phyloP scores from a whole-genome alignment of 2,113 vertebrate species.

The Pseudorectes ferrugineus region DNA sequence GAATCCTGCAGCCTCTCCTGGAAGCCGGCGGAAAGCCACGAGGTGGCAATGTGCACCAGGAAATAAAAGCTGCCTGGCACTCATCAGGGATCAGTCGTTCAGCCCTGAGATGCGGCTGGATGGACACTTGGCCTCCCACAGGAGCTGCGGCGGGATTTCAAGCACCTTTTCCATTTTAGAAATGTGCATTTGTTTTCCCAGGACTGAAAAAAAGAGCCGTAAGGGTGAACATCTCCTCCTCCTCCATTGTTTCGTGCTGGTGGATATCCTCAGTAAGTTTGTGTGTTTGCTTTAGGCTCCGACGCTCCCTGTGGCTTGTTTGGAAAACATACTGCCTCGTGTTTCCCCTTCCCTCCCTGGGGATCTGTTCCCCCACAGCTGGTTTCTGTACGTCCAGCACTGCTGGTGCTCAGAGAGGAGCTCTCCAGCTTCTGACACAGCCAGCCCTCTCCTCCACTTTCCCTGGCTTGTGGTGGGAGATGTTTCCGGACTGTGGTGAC shows the following conservation, averaged over 20 bases:
- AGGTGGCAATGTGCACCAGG: constrained; percentile 71
- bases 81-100: background rate
- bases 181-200: background rate
- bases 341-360: background rate
- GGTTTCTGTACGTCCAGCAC: background rate
- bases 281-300: background rate
- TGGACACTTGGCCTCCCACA: background rate
- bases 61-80: background rate
- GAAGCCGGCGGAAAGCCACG: background rate
- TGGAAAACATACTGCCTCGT: background rate
- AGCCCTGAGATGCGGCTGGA: background rate
- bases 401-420: background rate
- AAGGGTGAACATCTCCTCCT: background rate
- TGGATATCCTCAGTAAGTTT: background rate
- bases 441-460: background rate
- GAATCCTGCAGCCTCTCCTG: background rate
- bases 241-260: fast-evolving
- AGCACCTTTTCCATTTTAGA: background rate
- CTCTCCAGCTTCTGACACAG: background rate
- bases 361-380: too few species aligned
- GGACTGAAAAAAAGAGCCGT: background rate
- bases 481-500: fast-evolving
- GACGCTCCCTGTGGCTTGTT: background rate
- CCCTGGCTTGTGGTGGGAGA: background rate
- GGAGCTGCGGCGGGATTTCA: background rate